Evolutionary conservation across 2,888 invertebrate genomes (phyloP).

Genomic region (Andrena bucephala): DNA sequence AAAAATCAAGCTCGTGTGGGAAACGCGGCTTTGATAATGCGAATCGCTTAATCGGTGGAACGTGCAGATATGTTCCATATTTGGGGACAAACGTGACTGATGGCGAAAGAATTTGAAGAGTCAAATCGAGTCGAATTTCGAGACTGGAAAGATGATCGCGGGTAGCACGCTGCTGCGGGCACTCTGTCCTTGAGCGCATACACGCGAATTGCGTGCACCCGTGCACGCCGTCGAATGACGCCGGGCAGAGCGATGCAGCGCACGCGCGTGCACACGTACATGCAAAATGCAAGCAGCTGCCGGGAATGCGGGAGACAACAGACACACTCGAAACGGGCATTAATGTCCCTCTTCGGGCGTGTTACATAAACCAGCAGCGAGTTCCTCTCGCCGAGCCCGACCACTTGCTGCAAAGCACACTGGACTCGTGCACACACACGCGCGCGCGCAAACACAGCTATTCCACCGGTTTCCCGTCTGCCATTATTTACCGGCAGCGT

Average conservation of each 20-base stretch:
- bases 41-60: no score
- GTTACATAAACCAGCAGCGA: slow-evolving; percentile 70
- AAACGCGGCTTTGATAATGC: no score
- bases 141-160: slow-evolving; percentile 36
- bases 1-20: not conserved
- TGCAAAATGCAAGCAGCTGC: slow-evolving; percentile 70
- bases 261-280: slow-evolving; percentile 25
- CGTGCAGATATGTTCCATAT: not conserved
- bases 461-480: slow-evolving; percentile 30
- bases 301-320: slow-evolving; percentile 76
- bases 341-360: slow-evolving; percentile 65
- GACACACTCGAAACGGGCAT: slow-evolving; percentile 72
- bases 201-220: not conserved
- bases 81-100: not conserved
- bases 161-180: slow-evolving; percentile 19
- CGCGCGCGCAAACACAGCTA: slow-evolving; percentile 7
- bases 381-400: slow-evolving; percentile 17
- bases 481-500: slow-evolving; percentile 30
- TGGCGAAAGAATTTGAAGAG: not conserved
- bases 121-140: not conserved
- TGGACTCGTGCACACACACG: not conserved
- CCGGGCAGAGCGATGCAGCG: no score
- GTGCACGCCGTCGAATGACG: not conserved
- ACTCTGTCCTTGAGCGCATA: slow-evolving; percentile 65
- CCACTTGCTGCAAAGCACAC: slow-evolving; percentile 33